Conservation (phyloP, 2,797 vertebrate species). For the Toxotes lorentzi region DNA sequence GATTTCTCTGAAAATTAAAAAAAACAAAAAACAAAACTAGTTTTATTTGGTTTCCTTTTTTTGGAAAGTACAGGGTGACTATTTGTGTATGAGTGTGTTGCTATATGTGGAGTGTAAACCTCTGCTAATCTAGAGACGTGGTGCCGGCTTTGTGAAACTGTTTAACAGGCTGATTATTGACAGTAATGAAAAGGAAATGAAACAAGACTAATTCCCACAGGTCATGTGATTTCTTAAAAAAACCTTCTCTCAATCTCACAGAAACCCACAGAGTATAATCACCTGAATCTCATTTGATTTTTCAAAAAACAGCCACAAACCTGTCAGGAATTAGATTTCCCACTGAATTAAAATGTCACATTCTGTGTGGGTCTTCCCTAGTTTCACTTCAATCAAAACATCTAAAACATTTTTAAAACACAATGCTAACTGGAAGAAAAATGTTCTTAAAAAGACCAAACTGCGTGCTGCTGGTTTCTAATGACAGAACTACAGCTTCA, state of each 20-base stretch:
- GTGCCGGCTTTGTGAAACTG: constrained; percentile 47
- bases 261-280: constrained; percentile 32
- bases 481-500: not conserved
- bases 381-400: no score
- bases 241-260: constrained; percentile 13
- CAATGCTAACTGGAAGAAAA: not conserved
- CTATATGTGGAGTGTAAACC: constrained; percentile 8
- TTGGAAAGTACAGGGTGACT: constrained; percentile 38
- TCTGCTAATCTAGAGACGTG: constrained; percentile 26
- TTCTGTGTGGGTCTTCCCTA: no score
- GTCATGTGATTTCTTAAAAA: constrained; percentile 56
- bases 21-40: no score
- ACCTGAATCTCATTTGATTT: constrained; percentile 32
- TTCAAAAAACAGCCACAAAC: not conserved
- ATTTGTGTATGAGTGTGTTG: not conserved
- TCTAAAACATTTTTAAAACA: not conserved
- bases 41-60: constrained; percentile 21
- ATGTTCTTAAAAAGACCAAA: not conserved
- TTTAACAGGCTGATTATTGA: constrained; percentile 52
- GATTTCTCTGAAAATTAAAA: not conserved
- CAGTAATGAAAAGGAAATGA: constrained; percentile 72
- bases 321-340: not conserved
- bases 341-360: not conserved
- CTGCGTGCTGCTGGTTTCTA: not conserved
- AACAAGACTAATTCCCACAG: constrained; percentile 67